Percentiles rank a stretch among this genome's conserved stretches.
Conservation (phyloP, 2,113 vertebrate genomes). For the Rutilus rutilus region DNA sequence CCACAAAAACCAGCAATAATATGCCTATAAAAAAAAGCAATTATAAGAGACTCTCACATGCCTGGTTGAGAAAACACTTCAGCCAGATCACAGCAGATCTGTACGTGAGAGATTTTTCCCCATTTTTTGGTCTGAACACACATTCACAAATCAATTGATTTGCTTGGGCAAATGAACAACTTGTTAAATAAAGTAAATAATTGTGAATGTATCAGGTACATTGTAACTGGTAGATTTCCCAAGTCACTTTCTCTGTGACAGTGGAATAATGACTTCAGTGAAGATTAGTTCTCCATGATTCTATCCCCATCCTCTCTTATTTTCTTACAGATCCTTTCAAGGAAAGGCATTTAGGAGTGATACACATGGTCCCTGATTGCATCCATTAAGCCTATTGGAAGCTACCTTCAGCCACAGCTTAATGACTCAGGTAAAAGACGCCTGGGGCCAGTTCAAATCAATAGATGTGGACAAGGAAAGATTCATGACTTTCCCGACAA, state of each 20-base stretch:
- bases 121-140: not conserved
- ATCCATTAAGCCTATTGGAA: conserved; percentile 37
- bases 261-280: not conserved
- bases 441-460: conserved; percentile 42
- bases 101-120: not conserved
- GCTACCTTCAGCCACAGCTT: conserved; percentile 29
- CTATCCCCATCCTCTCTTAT: conserved; percentile 25
- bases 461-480: conserved; percentile 38
- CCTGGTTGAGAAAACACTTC: not conserved
- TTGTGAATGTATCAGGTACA: not conserved
- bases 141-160: not conserved
- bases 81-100: not conserved
- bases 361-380: conserved; percentile 12
- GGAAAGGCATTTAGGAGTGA: conserved; percentile 29
- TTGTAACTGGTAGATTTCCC: not conserved
- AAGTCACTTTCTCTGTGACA: not conserved
- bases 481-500: conserved; percentile 48
- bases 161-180: not conserved
- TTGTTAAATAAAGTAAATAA: conserved; percentile 2
- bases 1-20: not conserved
- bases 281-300: not conserved
- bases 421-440: conserved; percentile 46
- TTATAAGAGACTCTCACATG: not conserved
- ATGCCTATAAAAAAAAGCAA: not conserved
- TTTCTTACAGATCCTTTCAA: conserved; percentile 32